Percentiles rank a stretch among this genome's conserved stretches.
phyloP scores from a whole-genome alignment of 2,888 invertebrate genomes.

The Chelonus formosanus region DNA sequence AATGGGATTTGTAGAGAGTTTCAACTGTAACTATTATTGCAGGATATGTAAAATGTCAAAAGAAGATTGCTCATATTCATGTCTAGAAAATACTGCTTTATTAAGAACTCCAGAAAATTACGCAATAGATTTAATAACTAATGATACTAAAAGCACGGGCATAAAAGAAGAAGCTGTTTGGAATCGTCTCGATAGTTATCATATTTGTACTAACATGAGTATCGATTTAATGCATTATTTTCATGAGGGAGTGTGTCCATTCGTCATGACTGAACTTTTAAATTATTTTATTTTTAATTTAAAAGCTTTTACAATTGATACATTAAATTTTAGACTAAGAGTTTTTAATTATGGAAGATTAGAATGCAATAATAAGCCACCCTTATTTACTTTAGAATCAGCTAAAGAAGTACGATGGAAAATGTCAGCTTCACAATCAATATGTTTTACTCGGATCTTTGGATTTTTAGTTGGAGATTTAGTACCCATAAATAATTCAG shows the following conservation, averaged over 20 bases:
- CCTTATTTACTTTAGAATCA: slow-evolving; percentile 9
- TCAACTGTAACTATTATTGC: slow-evolving; percentile 10
- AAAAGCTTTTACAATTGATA: slow-evolving; percentile 34
- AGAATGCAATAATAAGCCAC: slow-evolving; percentile 24
- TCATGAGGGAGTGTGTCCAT: slow-evolving; percentile 31
- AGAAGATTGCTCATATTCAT: slow-evolving; percentile 17
- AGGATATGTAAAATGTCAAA: slow-evolving; percentile 15
- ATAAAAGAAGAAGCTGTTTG: slow-evolving; percentile 32
- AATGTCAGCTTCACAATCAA: slow-evolving; percentile 29
- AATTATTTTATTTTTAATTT: slow-evolving; percentile 33
- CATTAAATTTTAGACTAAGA: slow-evolving; percentile 26
- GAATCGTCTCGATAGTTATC: slow-evolving; percentile 28
- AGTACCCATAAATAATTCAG: slow-evolving; percentile 25
- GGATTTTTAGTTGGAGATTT: slow-evolving; percentile 30
- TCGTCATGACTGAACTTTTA: slow-evolving; percentile 33
- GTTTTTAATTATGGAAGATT: slow-evolving; percentile 28
- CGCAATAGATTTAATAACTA: slow-evolving; percentile 19
- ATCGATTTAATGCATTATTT: slow-evolving; percentile 37
- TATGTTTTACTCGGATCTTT: slow-evolving; percentile 29
- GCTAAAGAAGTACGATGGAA: slow-evolving; percentile 25
- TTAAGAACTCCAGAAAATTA: slow-evolving; percentile 22
- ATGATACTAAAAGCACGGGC: slow-evolving; percentile 21
- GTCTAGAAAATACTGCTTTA: slow-evolving; percentile 13
- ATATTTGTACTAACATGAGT: slow-evolving; percentile 25
- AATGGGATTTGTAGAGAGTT: slow-evolving; percentile 27